Conservation (phyloP, 2,113 vertebrate genomes). For the Ondatra zibethicus region DNA sequence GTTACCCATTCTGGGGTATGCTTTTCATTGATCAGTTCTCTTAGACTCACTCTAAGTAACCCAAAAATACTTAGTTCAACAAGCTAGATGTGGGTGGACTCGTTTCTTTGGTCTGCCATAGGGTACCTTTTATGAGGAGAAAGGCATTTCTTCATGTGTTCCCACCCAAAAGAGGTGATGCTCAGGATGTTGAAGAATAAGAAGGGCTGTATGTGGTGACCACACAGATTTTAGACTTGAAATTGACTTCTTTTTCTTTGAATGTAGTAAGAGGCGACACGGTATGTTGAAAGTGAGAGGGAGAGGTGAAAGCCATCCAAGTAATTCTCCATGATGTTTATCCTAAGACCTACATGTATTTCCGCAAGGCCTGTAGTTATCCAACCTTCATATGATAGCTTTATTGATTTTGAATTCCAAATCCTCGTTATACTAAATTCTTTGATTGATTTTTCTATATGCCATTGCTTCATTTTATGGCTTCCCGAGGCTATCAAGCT, state of each 20-base stretch:
- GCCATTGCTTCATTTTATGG: slow-evolving; percentile 60
- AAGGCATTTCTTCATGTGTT: not conserved
- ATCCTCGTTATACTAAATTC: slow-evolving; percentile 28
- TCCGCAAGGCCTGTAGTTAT: not conserved
- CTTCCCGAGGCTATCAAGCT: slow-evolving; percentile 30
- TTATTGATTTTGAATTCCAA: slow-evolving; percentile 69
- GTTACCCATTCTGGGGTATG: not conserved
- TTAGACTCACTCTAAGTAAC: no score
- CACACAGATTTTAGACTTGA: not conserved
- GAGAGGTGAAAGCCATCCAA: not conserved
- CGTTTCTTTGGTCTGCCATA: not conserved
- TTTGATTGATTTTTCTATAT: slow-evolving; percentile 57
- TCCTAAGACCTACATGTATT: not conserved
- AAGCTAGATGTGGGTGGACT: not conserved
- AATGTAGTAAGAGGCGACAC: not conserved
- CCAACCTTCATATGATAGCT: not conserved
- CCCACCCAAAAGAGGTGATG: not conserved
- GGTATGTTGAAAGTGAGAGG: not conserved
- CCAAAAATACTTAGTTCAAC: not conserved
- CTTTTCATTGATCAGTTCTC: not conserved
- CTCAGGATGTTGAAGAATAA: not conserved
- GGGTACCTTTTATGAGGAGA: no score
- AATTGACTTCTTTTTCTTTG: not conserved
- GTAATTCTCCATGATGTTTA: not conserved
- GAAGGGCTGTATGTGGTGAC: not conserved